Base-by-base conservation (phyloP, 2,888 invertebrate species). In the Oeneis ivallda region DNA sequence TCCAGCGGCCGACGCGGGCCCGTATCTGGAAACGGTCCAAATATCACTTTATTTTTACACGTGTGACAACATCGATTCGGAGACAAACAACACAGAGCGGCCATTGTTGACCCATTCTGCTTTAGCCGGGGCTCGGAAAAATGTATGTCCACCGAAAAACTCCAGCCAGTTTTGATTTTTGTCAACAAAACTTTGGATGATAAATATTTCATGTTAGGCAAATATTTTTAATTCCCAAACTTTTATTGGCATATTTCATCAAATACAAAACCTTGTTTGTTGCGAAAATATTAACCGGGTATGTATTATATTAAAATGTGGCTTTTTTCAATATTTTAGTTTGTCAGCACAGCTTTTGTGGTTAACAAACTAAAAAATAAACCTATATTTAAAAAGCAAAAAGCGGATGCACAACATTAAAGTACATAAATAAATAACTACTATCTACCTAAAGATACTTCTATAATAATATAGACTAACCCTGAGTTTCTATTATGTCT, bases 11-110 rank as follows among this genome's bases (percentile, higher is more conserved):
- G 87, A 81, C 71, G 76, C 73, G 65, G 83, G 78, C 70, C 86
- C 89, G 81, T 84, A 89, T 80, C 92, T 92, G 92, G 91, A 92
- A 86, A 64, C 65, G 67, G 68, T 89, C 92, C 92, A 92, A 89
- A 70, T 70, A 74, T 74, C 70, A 67, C 76, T 85, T 89, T 91
- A 91, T 89, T 89, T 90, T 86, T 84, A 84, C 79, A 69, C 77
- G 65, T 70, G 74, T 77, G 78, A 79, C 81, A 80, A 71, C 74
- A 71, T 71, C 75, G 72, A 72, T 65, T 70, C 73, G 74, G 69
- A 78, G 74, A 77, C 53, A 62, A 53, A 62, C 62, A 66, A 49
- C 64, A 70, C 65, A 65, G 43, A 66, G 61, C 64, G 57, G 67
- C 59, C 64, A 69, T 74, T 79, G 76, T 78, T 86, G 82, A 85